These are phyloP conservation scores for Leptobrachium leishanense DNA, from an alignment of 2,113 vertebrate genomes.

Conservation along the genomic window DNA sequence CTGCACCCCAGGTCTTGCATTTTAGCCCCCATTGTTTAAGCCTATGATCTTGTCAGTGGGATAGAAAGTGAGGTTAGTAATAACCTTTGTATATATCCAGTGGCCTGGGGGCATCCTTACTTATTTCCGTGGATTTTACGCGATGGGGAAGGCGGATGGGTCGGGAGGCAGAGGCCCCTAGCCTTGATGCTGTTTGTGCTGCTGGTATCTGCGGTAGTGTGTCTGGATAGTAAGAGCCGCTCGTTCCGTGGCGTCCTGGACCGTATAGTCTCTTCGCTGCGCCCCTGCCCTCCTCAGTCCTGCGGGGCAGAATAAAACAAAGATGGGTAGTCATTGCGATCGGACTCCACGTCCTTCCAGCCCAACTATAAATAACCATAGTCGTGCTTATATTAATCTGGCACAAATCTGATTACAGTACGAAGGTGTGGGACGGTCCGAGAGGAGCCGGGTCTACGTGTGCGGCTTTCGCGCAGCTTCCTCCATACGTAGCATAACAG, in stretches of 20 bases:
- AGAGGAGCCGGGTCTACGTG: constrained; percentile 1
- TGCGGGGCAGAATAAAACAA: constrained; percentile 3
- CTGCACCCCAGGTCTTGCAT: too few relatives aligned
- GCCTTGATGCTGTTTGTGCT: constrained; percentile 74
- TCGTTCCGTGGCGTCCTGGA: constrained; percentile 59
- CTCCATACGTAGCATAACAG: not conserved
- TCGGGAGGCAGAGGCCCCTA: constrained; percentile 44
- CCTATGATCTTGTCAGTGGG: too few relatives aligned
- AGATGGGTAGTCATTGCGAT: not conserved
- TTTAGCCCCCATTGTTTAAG: too few relatives aligned
- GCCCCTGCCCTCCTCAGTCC: constrained; percentile 2
- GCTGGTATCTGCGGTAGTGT: constrained; percentile 79
- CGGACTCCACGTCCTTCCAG: not conserved
- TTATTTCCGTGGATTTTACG: too few relatives aligned
- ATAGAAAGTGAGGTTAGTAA: too few relatives aligned
- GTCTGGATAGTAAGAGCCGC: constrained; percentile 80
- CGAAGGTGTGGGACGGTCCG: constrained; percentile 9
- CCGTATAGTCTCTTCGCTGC: constrained; percentile 12
- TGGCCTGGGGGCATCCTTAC: too few relatives aligned
- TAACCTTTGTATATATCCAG: too few relatives aligned
- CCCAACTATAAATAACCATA: constrained; percentile 23
- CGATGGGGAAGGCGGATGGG: too few relatives aligned
- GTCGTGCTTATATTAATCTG: constrained; percentile 1
- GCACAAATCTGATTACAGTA: constrained; percentile 21
- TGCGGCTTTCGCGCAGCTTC: not conserved